Evolutionary conservation across 2,888 invertebrate genomes (phyloP).

Genomic region (Tetrapedia diversipes): DNA sequence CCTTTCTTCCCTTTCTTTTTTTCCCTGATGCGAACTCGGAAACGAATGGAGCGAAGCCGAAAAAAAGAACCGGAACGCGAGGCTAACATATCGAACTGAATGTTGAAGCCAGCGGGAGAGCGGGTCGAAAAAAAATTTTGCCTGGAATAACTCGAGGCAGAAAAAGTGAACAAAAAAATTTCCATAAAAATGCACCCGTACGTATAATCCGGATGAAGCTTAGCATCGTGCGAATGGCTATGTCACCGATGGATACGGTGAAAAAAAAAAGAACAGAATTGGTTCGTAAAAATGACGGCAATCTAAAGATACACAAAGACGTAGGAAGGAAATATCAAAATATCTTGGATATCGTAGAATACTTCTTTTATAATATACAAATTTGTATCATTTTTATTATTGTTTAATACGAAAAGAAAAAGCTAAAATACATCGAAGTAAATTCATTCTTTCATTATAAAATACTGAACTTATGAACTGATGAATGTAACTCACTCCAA

Average conservation of each 20-base stretch:
- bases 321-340: neutral
- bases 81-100: conserved; percentile 72
- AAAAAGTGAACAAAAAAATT: conserved; percentile 71
- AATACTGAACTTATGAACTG: neutral
- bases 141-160: conserved; percentile 68
- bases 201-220: conserved; percentile 81
- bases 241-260: conserved; percentile 59
- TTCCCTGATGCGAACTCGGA: conserved; percentile 46
- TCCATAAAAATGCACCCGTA: conserved; percentile 76
- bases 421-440: no score
- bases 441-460: neutral
- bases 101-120: conserved; percentile 57
- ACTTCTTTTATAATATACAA: neutral
- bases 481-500: no score
- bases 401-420: neutral
- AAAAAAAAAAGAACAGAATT: conserved; percentile 64
- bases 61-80: conserved; percentile 65
- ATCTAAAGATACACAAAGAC: conserved; percentile 31
- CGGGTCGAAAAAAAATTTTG: conserved; percentile 68
- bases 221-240: conserved; percentile 74
- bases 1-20: conserved; percentile 23
- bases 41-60: conserved; percentile 58
- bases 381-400: neutral
- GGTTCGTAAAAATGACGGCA: conserved; percentile 42
- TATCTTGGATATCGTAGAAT: no score